Evolutionary conservation across 2,888 invertebrate species (phyloP).

Genomic region (Meiosimyza platycephala): DNA sequence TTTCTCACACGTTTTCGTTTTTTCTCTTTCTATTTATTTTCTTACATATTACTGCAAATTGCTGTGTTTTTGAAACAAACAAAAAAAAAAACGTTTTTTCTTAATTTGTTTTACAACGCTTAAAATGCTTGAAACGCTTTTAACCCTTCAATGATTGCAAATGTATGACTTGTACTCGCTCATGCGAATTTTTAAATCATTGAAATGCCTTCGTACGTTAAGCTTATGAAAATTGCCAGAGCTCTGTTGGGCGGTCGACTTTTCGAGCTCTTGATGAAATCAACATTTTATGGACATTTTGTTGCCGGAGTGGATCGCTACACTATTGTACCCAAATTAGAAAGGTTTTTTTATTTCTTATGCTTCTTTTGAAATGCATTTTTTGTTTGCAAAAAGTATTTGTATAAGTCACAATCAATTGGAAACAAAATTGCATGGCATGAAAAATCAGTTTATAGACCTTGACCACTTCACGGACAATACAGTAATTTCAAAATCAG

Average conservation of each 20-base stretch:
- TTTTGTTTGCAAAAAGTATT: constrained; percentile 25
- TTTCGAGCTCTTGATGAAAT: constrained; percentile 88
- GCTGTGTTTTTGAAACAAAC: constrained; percentile 4
- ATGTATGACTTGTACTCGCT: constrained; percentile 9
- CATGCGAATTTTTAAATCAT: constrained; percentile 10
- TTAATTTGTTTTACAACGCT: constrained; percentile 36
- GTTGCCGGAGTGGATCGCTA: constrained; percentile 95
- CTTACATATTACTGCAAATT: constrained; percentile 35
- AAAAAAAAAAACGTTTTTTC: background rate
- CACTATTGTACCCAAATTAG: constrained; percentile 85
- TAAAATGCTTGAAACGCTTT: constrained; percentile 32
- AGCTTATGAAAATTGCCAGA: constrained; percentile 87
- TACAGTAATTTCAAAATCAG: background rate
- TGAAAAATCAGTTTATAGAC: background rate
- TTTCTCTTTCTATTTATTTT: constrained; percentile 47
- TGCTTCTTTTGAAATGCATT: constrained; percentile 14
- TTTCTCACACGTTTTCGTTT: constrained; percentile 49
- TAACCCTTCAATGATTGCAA: constrained; percentile 26
- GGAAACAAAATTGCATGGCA: constrained; percentile 15
- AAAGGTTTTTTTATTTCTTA: constrained; percentile 69
- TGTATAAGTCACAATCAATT: background rate
- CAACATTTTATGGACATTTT: constrained; percentile 98
- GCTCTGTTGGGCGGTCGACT: constrained; percentile 81
- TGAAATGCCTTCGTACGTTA: constrained; percentile 48
- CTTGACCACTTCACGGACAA: too few relatives aligned